Conservation (phyloP, 2,888 invertebrate genomes). For the Phortica okadai region DNA sequence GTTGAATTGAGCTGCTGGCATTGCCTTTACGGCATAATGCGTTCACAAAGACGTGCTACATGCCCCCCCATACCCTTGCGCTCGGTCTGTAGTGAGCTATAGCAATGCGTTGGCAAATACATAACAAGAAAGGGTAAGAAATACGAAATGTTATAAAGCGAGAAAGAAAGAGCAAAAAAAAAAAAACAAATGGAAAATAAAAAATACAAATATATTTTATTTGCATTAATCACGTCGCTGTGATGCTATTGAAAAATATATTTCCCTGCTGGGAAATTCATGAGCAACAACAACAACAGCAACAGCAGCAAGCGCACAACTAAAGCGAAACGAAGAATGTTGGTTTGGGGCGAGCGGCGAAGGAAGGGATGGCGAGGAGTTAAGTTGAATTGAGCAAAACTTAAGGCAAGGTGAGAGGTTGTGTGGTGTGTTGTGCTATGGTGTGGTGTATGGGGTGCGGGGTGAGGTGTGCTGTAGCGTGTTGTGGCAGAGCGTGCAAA, state of each 20-base stretch:
- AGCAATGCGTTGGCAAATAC: too few relatives aligned
- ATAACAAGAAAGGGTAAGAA: too few relatives aligned
- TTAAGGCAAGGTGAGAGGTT: not conserved
- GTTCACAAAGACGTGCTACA: too few relatives aligned
- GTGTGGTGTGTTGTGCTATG: not conserved
- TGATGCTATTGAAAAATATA: conserved; percentile 70
- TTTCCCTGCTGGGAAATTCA: conserved; percentile 69
- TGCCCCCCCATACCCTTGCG: too few relatives aligned
- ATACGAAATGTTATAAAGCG: not conserved
- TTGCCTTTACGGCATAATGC: not conserved
- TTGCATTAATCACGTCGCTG: conserved; percentile 69
- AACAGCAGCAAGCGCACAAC: not conserved
- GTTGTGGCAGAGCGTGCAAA: too few relatives aligned
- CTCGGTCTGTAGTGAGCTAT: too few relatives aligned
- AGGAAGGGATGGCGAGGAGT: not conserved
- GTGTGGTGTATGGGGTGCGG: too few relatives aligned
- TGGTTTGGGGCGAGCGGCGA: not conserved
- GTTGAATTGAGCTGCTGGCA: not conserved
- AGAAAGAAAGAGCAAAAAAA: not conserved
- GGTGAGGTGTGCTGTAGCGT: too few relatives aligned
- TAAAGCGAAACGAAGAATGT: not conserved
- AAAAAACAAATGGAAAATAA: not conserved
- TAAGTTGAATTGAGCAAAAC: not conserved
- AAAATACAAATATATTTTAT: conserved; percentile 56
- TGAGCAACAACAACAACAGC: not conserved